These are phyloP conservation scores for Drosophila kanapiae DNA, from an alignment of 1,140 invertebrate genomes.

Conservation along the genomic window DNA sequence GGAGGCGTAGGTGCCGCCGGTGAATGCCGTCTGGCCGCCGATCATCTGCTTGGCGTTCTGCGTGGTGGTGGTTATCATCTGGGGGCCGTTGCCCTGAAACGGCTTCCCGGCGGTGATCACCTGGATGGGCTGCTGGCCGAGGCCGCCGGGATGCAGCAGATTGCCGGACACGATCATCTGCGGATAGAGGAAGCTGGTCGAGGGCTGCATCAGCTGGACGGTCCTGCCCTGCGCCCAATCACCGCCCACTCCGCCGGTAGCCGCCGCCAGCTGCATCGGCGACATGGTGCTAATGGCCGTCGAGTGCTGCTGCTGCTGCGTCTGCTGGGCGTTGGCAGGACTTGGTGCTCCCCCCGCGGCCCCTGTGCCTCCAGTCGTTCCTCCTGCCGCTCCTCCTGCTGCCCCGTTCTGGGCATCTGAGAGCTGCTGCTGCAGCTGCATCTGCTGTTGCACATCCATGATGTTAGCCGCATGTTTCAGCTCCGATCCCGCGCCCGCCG, in stretches of 20 bases:
- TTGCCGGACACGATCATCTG: constrained; percentile 92
- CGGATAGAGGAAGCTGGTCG: constrained; percentile 92
- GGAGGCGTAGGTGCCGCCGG: constrained; percentile 87
- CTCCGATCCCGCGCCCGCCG: constrained; percentile 47
- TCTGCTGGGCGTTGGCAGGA: constrained; percentile 73
- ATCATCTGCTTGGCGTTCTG: constrained; percentile 89
- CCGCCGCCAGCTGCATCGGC: constrained; percentile 85
- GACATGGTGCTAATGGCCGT: constrained; percentile 85
- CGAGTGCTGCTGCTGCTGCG: constrained; percentile 86
- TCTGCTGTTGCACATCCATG: constrained; percentile 85
- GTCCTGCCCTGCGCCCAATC: constrained; percentile 88
- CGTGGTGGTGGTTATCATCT: constrained; percentile 91
- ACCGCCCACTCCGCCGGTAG: constrained; percentile 85
- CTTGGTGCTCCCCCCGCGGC: constrained; percentile 48
- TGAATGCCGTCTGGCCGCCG: constrained; percentile 86
- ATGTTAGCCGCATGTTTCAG: constrained; percentile 84
- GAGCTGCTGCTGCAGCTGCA: constrained; percentile 85
- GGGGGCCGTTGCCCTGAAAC: constrained; percentile 91
- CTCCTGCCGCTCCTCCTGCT: constrained; percentile 79
- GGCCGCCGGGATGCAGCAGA: constrained; percentile 90
- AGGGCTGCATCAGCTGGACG: constrained; percentile 94
- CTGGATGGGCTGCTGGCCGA: constrained; percentile 91
- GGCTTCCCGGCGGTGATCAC: constrained; percentile 93
- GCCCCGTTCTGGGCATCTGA: constrained; percentile 83
- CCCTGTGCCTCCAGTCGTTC: constrained; percentile 78